Base-by-base conservation (phyloP, 2,797 vertebrate species). In the Sebastolobus alascanus region DNA sequence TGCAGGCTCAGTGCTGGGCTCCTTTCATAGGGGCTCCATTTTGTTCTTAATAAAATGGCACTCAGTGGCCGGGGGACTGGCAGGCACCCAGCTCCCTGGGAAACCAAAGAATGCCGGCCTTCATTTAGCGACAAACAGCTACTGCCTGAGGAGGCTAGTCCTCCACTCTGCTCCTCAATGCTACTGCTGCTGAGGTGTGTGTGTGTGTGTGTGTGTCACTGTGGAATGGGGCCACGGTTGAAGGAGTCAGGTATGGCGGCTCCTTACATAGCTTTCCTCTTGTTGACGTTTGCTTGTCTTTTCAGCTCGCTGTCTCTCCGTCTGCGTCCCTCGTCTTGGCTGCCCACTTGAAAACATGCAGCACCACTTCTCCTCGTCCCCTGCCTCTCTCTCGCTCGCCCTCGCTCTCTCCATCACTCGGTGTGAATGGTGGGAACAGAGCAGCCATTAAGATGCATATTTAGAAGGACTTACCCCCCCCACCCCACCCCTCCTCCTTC, bases 21-120 rank as follows among this genome's bases (percentile, higher is more conserved):
- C 92, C 92, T 95, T 95, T 95, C 94, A 95, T 95, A 95, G 94
- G 92, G 92, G 94, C 92, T 95, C 93, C 93, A 94, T 95, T 95
- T 95, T 95, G 94, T 95, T 95, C 94, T 95, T 95, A 94, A 96
- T 95, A 95, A 95, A 95, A 94, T 95, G 94, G 94, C 92, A 94
- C 93, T 95, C 94, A 95, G 94, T 94, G 94, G 94, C 94, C 83
- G 79, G 91, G 93, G 92, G 94, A 94, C 94, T 96, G 95, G 95
- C 95, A 95, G 94, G 94, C 94, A 95, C 94, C 95, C 95, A 96
- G 93, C 94, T 91, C 90, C 91, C 92, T 93, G 92, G 93, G 94
- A 93, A 93, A 93, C 92, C 93, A 93, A 94, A 96, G 94, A 96
- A 96, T 95, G 94, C 94, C 80, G 89, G 93, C 95, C 95, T 96